A percentile compares a stretch with the other conserved stretches of the same genome.
Evolutionary conservation across 2,113 vertebrate species (phyloP).

Genomic region (Xiphophorus maculatus): DNA sequence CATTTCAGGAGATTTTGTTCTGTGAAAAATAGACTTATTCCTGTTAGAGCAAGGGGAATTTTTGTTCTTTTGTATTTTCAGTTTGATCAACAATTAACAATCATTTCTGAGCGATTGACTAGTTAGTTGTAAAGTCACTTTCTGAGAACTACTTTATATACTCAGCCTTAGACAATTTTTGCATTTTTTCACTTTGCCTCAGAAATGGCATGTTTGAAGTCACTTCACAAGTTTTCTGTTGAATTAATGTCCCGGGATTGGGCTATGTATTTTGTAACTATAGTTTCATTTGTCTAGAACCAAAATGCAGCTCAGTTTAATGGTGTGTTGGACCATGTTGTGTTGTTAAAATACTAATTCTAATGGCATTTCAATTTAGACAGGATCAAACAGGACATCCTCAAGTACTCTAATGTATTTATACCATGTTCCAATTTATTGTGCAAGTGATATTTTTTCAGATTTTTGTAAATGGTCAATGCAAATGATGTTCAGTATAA

Average conservation of each 20-base stretch:
- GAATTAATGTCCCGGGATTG: neutral
- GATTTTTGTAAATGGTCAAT: no score
- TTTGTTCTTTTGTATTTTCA: conserved; percentile 2
- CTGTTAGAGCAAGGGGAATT: conserved; percentile 3
- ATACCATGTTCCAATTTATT: no score
- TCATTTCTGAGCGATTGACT: neutral
- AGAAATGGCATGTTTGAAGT: no score
- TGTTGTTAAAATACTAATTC: no score
- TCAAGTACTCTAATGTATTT: neutral
- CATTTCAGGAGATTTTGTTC: conserved; percentile 8
- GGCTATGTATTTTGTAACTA: neutral
- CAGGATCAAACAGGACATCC: neutral
- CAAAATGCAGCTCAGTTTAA: neutral
- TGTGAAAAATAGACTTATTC: neutral
- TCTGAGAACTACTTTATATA: no score
- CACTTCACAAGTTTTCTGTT: neutral
- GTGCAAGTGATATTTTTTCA: no score
- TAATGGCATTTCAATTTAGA: neutral
- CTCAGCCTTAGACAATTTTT: no score
- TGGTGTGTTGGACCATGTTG: no score
- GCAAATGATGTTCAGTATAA: no score
- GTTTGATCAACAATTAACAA: neutral
- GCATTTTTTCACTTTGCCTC: no score
- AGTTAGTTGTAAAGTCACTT: no score
- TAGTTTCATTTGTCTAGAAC: neutral